Conservation (phyloP, 2,888 invertebrate species). For the Mythimna ferrago region DNA sequence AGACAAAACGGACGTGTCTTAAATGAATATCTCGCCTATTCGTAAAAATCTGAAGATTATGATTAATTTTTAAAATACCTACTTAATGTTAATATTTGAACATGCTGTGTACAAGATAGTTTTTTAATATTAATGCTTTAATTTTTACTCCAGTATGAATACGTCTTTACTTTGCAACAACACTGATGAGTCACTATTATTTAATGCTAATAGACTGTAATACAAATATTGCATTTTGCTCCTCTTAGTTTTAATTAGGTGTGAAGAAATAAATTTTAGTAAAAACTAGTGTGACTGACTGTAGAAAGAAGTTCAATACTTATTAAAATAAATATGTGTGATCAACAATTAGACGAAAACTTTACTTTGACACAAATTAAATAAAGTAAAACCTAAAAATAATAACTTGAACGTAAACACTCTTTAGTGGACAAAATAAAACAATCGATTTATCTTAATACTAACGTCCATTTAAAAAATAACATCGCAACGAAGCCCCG, state of each 20-base stretch:
- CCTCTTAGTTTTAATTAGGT: neutral
- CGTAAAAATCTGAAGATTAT: too few species aligned
- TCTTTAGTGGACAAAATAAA: constrained; percentile 25
- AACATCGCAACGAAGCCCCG: constrained; percentile 55
- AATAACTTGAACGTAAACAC: constrained; percentile 40
- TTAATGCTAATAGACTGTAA: too few species aligned
- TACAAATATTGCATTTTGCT: neutral
- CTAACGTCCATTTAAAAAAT: constrained; percentile 42
- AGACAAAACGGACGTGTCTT: too few species aligned
- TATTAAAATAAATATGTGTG: constrained; percentile 11
- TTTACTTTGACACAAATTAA: constrained; percentile 21
- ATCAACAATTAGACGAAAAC: constrained; percentile 11
- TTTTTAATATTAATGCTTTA: too few species aligned
- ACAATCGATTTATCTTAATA: constrained; percentile 18
- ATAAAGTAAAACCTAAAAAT: constrained; percentile 19
- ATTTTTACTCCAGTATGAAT: too few species aligned
- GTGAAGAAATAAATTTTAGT: too few species aligned
- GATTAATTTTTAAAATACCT: too few species aligned
- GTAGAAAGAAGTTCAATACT: neutral
- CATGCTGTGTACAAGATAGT: too few species aligned
- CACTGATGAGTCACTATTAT: too few species aligned
- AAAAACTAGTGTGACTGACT: neutral
- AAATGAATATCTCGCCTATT: too few species aligned
- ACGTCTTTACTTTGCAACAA: too few species aligned
- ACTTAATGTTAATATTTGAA: too few species aligned